These are phyloP conservation scores for Tethya wilhelma DNA, from an alignment of 37 sponge, comb jelly and placozoan genomes.

Conservation along the genomic window DNA sequence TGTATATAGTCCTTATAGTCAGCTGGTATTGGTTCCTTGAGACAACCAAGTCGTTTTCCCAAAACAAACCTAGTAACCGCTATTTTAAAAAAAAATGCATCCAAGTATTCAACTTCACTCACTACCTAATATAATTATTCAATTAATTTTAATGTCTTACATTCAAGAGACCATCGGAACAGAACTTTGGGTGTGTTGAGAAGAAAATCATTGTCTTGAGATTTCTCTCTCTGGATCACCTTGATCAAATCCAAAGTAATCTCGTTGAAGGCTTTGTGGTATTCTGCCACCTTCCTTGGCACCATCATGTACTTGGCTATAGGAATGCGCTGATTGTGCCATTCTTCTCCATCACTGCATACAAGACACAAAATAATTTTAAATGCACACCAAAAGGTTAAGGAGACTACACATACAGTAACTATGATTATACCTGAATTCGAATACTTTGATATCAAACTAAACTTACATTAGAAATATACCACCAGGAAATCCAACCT, in stretches of 20 bases:
- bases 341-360: background rate
- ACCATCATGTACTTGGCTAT: slow-evolving; percentile 2
- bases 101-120: too few relatives aligned
- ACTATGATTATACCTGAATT: too few relatives aligned
- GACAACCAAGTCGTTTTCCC: slow-evolving; percentile 34
- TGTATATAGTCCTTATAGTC: slow-evolving; percentile 25
- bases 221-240: background rate
- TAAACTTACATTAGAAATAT: slow-evolving; percentile 6
- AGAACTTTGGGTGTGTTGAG: background rate
- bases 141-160: slow-evolving; percentile 8
- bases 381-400: too few relatives aligned
- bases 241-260: slow-evolving; percentile 32
- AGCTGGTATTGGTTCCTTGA: background rate
- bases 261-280: slow-evolving; percentile 39
- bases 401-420: too few relatives aligned
- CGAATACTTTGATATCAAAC: too few relatives aligned
- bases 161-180: slow-evolving; percentile 55
- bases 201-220: background rate
- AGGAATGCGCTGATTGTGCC: background rate
- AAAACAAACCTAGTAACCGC: slow-evolving; percentile 26
- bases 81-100: background rate
- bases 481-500: background rate
- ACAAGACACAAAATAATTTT: too few relatives aligned
- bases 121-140: background rate
- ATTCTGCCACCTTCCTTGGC: slow-evolving; percentile 17